Evolutionary conservation across 2,797 vertebrate genomes (phyloP).

Genomic region (Chromobotia macracanthus): DNA sequence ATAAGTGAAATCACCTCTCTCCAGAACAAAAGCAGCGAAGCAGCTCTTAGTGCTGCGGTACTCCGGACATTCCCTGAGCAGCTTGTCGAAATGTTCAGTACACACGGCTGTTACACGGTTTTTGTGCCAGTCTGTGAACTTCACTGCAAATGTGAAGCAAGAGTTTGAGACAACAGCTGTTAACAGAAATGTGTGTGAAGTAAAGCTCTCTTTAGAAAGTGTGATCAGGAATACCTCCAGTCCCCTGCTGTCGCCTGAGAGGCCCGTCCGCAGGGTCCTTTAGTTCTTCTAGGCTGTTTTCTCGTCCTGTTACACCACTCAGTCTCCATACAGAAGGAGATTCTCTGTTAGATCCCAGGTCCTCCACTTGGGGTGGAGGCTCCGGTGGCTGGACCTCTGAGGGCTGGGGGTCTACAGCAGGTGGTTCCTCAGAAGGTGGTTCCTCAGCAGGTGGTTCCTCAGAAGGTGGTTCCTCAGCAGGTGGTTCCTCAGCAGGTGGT

Average conservation of each 20-base stretch:
- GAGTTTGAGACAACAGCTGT: background rate
- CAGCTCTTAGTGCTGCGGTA: constrained; percentile 71
- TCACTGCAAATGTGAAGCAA: constrained; percentile 57
- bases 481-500: background rate
- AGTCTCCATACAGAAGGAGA: constrained; percentile 33
- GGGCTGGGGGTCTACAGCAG: background rate
- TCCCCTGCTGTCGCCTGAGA: constrained; percentile 28
- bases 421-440: constrained; percentile 8
- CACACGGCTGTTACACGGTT: constrained; percentile 71
- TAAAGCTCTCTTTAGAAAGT: background rate
- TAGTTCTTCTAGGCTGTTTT: constrained; percentile 45
- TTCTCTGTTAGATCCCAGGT: constrained; percentile 37
- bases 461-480: too few relatives aligned
- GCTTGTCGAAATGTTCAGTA: constrained; percentile 69
- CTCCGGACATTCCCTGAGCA: constrained; percentile 71
- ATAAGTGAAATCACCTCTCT: constrained; percentile 76
- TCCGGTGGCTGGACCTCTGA: background rate
- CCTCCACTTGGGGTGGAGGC: constrained; percentile 24
- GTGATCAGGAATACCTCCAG: constrained; percentile 60
- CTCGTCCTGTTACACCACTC: constrained; percentile 24
- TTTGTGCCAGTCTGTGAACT: constrained; percentile 72
- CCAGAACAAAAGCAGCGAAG: constrained; percentile 78
- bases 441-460: constrained; percentile 15
- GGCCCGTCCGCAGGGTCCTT: constrained; percentile 30
- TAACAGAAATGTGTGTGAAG: background rate